Conservation (phyloP, 2,797 vertebrate genomes). For the Euthynnus affinis region DNA sequence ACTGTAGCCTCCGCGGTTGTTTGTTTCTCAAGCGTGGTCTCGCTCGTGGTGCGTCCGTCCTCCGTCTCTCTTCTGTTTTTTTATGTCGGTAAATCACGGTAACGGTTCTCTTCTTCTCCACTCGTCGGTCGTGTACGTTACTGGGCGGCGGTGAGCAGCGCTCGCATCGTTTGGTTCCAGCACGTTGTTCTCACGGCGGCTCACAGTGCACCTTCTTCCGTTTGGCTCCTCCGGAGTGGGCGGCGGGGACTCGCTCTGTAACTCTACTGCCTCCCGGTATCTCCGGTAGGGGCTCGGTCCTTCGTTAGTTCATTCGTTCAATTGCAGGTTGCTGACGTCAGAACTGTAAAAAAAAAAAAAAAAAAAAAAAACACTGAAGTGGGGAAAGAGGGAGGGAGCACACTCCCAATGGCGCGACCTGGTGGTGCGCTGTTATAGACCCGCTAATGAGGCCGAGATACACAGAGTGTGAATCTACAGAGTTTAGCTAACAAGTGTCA, state of each 20-base stretch:
- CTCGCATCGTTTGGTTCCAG: constrained; percentile 68
- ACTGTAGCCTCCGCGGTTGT: constrained; percentile 52
- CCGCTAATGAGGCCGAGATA: background rate
- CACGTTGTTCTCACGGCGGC: constrained; percentile 38
- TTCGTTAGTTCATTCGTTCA: constrained; percentile 56
- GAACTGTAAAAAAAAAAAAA: background rate
- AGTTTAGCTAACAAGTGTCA: too few relatives aligned
- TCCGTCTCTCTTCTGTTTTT: constrained; percentile 18
- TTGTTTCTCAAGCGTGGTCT: constrained; percentile 38
- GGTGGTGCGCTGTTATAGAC: constrained; percentile 25
- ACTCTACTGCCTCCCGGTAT: constrained; percentile 74
- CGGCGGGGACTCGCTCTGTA: constrained; percentile 59
- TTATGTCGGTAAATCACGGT: constrained; percentile 67
- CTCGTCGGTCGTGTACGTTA: constrained; percentile 51
- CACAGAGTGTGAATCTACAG: background rate
- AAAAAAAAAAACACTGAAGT: constrained; percentile 4
- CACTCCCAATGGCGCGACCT: constrained; percentile 56
- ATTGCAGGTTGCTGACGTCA: constrained; percentile 79
- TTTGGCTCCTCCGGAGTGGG: constrained; percentile 65
- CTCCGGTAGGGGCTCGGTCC: constrained; percentile 67
- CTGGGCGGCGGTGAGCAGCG: constrained; percentile 66
- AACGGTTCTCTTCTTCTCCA: constrained; percentile 39
- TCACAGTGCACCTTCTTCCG: constrained; percentile 54
- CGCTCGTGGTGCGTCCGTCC: constrained; percentile 16
- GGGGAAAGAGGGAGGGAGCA: background rate